phyloP scores from a whole-genome alignment of 2,113 vertebrate genomes.

The Solea senegalensis region DNA sequence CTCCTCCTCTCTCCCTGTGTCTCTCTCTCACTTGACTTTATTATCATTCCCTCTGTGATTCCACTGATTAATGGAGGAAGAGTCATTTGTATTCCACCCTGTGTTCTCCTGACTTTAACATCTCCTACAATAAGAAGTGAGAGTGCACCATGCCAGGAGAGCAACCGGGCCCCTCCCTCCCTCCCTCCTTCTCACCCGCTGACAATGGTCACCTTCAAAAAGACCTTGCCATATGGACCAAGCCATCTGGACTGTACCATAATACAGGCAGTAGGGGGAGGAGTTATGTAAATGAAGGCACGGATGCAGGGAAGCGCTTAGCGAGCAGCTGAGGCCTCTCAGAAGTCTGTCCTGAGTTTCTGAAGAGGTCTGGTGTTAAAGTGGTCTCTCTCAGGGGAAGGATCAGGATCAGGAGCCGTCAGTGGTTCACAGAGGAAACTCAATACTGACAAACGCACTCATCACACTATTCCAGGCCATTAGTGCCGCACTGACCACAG shows the following conservation, averaged over 20 bases:
- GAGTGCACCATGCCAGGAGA: slow-evolving; percentile 44
- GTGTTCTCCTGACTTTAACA: not conserved
- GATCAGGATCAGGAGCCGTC: slow-evolving; percentile 35
- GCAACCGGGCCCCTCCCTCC: not conserved
- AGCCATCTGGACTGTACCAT: slow-evolving; percentile 75
- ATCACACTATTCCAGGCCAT: slow-evolving; percentile 15
- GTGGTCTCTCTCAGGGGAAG: slow-evolving; percentile 33
- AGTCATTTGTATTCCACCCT: slow-evolving; percentile 67
- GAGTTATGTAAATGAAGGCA: not conserved
- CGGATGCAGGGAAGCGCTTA: slow-evolving; percentile 18
- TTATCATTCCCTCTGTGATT: slow-evolving; percentile 51
- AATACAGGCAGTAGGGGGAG: slow-evolving; percentile 30
- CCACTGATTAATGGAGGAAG: slow-evolving; percentile 49
- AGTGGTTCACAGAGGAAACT: slow-evolving; percentile 57
- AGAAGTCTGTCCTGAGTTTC: slow-evolving; percentile 18
- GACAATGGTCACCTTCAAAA: slow-evolving; percentile 69
- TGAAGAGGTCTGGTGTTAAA: slow-evolving; percentile 33
- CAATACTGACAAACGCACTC: slow-evolving; percentile 44
- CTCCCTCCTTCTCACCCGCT: slow-evolving; percentile 17
- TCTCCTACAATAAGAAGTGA: slow-evolving; percentile 39
- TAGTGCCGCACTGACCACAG: slow-evolving; percentile 14
- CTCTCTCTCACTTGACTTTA: slow-evolving; percentile 23
- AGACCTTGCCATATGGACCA: slow-evolving; percentile 71
- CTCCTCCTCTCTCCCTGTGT: not conserved
- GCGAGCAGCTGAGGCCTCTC: slow-evolving; percentile 30